phyloP scores from a whole-genome alignment of 2,888 invertebrate genomes.

The Luffia ferchaultella region DNA sequence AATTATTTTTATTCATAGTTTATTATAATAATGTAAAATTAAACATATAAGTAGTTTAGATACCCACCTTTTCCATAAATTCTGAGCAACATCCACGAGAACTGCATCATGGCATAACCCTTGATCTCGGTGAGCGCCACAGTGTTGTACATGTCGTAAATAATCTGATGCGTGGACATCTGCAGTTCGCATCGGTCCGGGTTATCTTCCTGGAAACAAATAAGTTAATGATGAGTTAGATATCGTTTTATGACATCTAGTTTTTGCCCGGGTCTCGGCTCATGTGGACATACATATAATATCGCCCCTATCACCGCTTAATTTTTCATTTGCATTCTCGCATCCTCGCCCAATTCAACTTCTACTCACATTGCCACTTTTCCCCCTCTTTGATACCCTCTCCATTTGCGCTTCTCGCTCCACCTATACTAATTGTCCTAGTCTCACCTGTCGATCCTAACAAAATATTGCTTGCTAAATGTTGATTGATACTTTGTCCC shows the following conservation, averaged over 20 bases:
- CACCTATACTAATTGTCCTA: too few relatives aligned
- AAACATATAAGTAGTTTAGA: too few relatives aligned
- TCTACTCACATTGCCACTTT: too few relatives aligned
- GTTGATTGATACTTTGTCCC: too few relatives aligned
- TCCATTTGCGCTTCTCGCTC: too few relatives aligned
- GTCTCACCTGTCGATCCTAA: too few relatives aligned
- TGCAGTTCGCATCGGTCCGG: conserved; percentile 74
- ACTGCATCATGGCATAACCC: conserved; percentile 89
- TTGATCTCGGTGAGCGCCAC: conserved; percentile 85
- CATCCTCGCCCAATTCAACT: too few relatives aligned
- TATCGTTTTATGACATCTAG: background rate
- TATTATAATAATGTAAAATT: too few relatives aligned
- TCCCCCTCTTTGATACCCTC: too few relatives aligned
- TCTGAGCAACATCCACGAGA: conserved; percentile 85
- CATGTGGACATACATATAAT: background rate
- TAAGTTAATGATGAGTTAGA: conserved; percentile 7
- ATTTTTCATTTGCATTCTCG: too few relatives aligned
- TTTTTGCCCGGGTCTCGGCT: background rate
- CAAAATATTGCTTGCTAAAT: too few relatives aligned
- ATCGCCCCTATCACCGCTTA: background rate
- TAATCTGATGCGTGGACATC: conserved; percentile 83
- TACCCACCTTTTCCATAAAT: conserved; percentile 75
- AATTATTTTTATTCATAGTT: too few relatives aligned
- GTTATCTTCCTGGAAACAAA: conserved; percentile 67
- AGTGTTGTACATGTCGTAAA: conserved; percentile 82